Evolutionary conservation across 2,888 invertebrate species (phyloP), one percentile per base, ranked within the genome.

Genomic region (Lasioglossum lativentre): DNA sequence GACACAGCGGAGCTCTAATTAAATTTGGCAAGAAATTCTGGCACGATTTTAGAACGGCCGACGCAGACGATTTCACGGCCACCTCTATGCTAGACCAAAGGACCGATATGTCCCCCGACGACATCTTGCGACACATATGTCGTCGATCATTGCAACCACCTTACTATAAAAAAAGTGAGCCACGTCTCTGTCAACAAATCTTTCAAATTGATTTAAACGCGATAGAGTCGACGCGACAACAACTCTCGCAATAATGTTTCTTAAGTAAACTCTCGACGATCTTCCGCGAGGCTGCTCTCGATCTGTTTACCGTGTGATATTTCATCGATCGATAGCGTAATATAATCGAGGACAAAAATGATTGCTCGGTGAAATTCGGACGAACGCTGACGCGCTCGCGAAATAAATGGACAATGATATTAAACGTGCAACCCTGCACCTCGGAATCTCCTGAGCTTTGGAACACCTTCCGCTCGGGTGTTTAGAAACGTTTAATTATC

Each of bases 21-120:
- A 86, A 88, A 78, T 90, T 86, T 86, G 85, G 79, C 80, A 78
- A 59, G 80, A 77, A 75, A 80, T 82, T 70, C 83, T 91, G 90
- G 90, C 87, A 89, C 73, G 27, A 77, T 42, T 75, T 82, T 80
- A 63, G 78, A 83, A 84, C 78, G 73, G 73, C 56, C 73, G 59
- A 81, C 68, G 75, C 72, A 83, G 75, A 47, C 75, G 79, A 82
- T 90, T 90, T 89, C 86, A 90, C 88, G 88, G 85, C 83, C 86
- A 86, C 59, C 72, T 27, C 45, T 40, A 5, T 45, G 23, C 52
- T 68, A 45, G 63, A 76, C 40, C n/a, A 63, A 74, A 47, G 30
- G 42, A 75, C 73, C 38, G 34, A 38, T 42, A 85, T 73, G 78
- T 73, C 47, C 47, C 38, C 27, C 76, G 73, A 75, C 27, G 63